Conservation (phyloP, 1,140 invertebrate species). For the Dendrolimus punctatus region DNA sequence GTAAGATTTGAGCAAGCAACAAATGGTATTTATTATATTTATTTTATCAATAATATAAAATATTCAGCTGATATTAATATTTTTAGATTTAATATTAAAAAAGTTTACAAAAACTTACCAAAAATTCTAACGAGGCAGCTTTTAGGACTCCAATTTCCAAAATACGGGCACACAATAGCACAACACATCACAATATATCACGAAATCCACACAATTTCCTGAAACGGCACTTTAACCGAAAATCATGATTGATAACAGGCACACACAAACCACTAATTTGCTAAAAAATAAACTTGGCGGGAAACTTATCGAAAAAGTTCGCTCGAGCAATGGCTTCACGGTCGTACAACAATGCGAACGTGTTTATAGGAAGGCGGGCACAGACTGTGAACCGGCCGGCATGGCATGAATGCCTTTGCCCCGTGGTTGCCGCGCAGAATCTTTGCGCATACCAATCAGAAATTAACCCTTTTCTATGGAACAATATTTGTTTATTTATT, state of each 20-base stretch:
- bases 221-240: too few species aligned
- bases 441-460: conserved; percentile 41
- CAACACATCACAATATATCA: conserved; percentile 10
- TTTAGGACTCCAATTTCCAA: conserved; percentile 19
- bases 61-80: too few species aligned
- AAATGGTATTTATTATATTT: too few species aligned
- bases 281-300: conserved; percentile 39
- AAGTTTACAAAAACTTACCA: too few species aligned
- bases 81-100: too few species aligned
- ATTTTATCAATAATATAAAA: too few species aligned
- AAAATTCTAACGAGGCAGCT: too few species aligned
- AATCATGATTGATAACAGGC: conserved; percentile 7
- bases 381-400: conserved; percentile 49
- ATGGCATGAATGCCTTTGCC: conserved; percentile 23
- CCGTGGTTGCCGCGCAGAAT: conserved; percentile 41
- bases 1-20: too few species aligned
- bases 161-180: conserved; percentile 1
- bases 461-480: conserved; percentile 27
- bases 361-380: conserved; percentile 23
- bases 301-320: conserved; percentile 62
- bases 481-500: too few species aligned
- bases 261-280: conserved; percentile 16
- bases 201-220: too few species aligned
- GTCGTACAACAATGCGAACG: conserved; percentile 25
- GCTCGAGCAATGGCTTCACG: conserved; percentile 16